phyloP scores from a whole-genome alignment of 2,113 vertebrate species.

The Typhlomys cinereus region DNA sequence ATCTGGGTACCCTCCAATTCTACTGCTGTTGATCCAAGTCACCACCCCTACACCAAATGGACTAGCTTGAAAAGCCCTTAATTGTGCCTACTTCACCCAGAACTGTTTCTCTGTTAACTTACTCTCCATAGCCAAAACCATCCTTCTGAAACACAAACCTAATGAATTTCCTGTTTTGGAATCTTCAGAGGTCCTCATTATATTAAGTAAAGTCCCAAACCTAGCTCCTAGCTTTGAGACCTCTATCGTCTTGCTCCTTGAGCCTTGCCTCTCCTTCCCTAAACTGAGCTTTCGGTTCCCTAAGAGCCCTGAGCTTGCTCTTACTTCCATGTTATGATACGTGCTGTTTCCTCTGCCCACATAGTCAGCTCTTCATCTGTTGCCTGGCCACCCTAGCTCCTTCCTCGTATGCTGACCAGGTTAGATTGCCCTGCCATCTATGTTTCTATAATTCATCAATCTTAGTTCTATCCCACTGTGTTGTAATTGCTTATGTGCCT shows the following conservation, averaged over 20 bases:
- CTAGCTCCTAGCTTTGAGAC: neutral
- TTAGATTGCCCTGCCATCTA: constrained; percentile 17
- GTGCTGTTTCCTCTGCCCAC: constrained; percentile 8
- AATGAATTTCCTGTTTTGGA: constrained; percentile 19
- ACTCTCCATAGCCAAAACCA: constrained; percentile 27
- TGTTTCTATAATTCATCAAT: neutral
- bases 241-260: neutral
- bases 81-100: neutral
- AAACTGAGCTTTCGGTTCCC: constrained; percentile 35
- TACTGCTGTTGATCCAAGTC: constrained; percentile 1
- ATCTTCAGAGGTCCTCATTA: neutral
- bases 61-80: constrained; percentile 23
- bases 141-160: constrained; percentile 37
- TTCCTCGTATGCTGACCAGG: neutral
- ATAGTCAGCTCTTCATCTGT: constrained; percentile 23
- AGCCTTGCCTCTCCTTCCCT: neutral
- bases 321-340: constrained; percentile 28
- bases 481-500: constrained; percentile 40
- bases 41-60: neutral
- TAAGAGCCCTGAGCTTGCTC: neutral
- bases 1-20: constrained; percentile 31
- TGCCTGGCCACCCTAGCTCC: neutral
- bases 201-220: constrained; percentile 27
- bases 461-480: neutral
- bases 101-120: constrained; percentile 17